Conservation (phyloP, 2,888 invertebrate genomes). For the Cosmia trapezina region DNA sequence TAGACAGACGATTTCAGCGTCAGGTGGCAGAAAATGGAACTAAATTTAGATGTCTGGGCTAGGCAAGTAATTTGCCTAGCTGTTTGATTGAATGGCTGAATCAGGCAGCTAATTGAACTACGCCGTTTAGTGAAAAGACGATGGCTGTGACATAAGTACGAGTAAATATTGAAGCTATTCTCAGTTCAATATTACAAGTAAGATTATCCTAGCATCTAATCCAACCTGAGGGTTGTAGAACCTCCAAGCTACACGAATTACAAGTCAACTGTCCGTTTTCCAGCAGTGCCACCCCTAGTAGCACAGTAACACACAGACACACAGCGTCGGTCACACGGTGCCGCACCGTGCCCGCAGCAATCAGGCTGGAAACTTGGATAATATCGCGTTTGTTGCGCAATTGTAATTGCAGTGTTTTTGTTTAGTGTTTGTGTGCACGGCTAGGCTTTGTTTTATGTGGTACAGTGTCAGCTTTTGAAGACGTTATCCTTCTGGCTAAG, state of each 20-base stretch:
- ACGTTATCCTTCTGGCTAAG: conserved; percentile 29
- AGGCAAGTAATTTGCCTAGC: no score
- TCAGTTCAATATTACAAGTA: neutral
- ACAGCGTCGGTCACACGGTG: conserved; percentile 42
- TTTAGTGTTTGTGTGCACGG: conserved; percentile 25
- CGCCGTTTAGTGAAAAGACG: no score
- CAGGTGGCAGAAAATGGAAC: no score
- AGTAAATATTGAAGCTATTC: no score
- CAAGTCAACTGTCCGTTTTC: conserved; percentile 25
- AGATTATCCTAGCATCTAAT: conserved; percentile 5
- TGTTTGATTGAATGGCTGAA: no score
- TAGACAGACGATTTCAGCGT: no score
- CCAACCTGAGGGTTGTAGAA: conserved; percentile 34
- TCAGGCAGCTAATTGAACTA: no score
- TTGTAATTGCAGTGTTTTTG: conserved; percentile 48
- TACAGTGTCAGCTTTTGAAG: conserved; percentile 10
- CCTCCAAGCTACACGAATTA: conserved; percentile 33
- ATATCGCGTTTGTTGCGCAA: conserved; percentile 49
- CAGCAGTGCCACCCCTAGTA: conserved; percentile 39
- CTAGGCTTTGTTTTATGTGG: conserved; percentile 29
- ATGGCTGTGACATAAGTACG: no score
- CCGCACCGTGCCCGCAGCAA: conserved; percentile 48
- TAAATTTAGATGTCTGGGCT: no score
- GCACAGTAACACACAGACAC: conserved; percentile 53
- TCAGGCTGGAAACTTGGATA: conserved; percentile 63